Base-by-base conservation (phyloP, 2,113 vertebrate species). In the Carassius carassius region DNA sequence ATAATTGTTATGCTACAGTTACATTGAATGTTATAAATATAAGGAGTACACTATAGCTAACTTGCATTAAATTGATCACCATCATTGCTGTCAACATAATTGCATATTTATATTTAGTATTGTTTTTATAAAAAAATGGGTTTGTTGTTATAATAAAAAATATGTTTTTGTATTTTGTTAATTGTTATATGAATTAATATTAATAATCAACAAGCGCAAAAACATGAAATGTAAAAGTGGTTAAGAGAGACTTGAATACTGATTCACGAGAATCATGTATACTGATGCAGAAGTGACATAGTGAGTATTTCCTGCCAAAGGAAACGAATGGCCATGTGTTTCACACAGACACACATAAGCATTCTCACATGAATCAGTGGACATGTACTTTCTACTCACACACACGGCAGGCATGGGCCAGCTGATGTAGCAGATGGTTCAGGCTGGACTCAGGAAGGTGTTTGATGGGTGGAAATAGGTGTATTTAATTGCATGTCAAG, bases 401-500 rank as follows among this genome's bases (percentile, higher is more conserved):
- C 81, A 60, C 81, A 37, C 29, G 2, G 54, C 78, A 63, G 37
- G 44, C 78, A 67, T 35, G 51, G 72, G 72, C 79, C 81, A 84
- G 77, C 47, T 76, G 78, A 69, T 76, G 14, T 14, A 84, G 82
- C 82, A 87, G 78, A 85, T 85, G 86, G 72, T 85, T 62, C 73
- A 41, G 51, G 37, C 23, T 44, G 65, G 78, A 72, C 67, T 21
- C 63, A 77, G 63, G 78, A 81, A 87, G 78, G 73, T 85, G 78
- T 84, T 81, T 72, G 83, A 84, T 82, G 51, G 25, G 51, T 85
- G 74, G 74, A 87, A 84, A 67, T 32, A 23, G 69, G 74, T 78
- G 63, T 29, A 80, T 81, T 87, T 87, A 84, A 87, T 84, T 87
- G 75, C 78, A 81, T 23, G 49, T 87, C 69, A 87, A 23, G 25